A percentile compares a stretch with the other conserved stretches of the same genome.
These are phyloP conservation scores for Sparidentex hasta DNA, from an alignment of 2,797 vertebrate genomes.

Conservation along the genomic window DNA sequence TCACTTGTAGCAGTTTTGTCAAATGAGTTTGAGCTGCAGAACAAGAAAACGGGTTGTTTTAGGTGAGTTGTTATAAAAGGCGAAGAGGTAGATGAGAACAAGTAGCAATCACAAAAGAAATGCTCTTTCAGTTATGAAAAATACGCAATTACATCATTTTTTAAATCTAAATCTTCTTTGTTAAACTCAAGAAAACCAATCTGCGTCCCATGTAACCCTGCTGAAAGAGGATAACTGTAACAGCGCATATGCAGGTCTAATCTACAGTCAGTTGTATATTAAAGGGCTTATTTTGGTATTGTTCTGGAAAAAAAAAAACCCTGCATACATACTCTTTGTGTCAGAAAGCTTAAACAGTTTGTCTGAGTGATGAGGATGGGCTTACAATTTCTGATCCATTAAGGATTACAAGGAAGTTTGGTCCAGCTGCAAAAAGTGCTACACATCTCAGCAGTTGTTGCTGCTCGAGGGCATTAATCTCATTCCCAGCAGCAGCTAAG, in stretches of 20 bases:
- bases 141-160: slow-evolving; percentile 50
- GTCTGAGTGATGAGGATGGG: slow-evolving; percentile 61
- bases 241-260: slow-evolving; percentile 70
- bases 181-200: slow-evolving; percentile 60
- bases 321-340: slow-evolving; percentile 44
- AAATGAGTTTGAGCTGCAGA: not conserved
- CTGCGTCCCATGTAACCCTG: slow-evolving; percentile 47
- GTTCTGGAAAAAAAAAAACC: slow-evolving; percentile 42
- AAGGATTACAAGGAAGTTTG: slow-evolving; percentile 79
- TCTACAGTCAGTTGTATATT: slow-evolving; percentile 64
- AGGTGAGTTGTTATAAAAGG: slow-evolving; percentile 19
- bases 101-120: slow-evolving; percentile 55
- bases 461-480: slow-evolving; percentile 73
- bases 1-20: not conserved
- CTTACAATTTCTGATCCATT: slow-evolving; percentile 73
- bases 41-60: not conserved
- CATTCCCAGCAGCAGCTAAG: slow-evolving; percentile 73
- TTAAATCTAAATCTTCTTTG: slow-evolving; percentile 56
- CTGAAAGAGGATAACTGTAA: slow-evolving; percentile 70
- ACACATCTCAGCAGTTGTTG: slow-evolving; percentile 64
- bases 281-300: slow-evolving; percentile 71
- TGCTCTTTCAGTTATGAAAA: slow-evolving; percentile 10
- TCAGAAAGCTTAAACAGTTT: slow-evolving; percentile 67
- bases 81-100: slow-evolving; percentile 14
- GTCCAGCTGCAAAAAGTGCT: slow-evolving; percentile 73